phyloP scores from a whole-genome alignment of 2,888 invertebrate species.

The Anticlea derivata region DNA sequence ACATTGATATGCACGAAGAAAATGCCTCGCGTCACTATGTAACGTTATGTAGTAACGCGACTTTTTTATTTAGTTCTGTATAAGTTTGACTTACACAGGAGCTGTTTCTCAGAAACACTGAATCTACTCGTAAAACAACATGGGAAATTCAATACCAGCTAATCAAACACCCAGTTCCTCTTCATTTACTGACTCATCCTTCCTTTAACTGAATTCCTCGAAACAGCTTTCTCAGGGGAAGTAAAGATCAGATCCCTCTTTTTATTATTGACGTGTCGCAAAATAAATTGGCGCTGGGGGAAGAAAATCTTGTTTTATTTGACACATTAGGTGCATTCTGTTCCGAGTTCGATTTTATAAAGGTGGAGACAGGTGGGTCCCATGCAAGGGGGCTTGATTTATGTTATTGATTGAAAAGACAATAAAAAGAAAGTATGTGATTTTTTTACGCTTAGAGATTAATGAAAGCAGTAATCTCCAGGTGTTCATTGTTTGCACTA shows the following conservation, averaged over 20 bases:
- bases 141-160: slow-evolving; percentile 15
- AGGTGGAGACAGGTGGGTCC: slow-evolving; percentile 34
- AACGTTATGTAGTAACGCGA: too few species aligned
- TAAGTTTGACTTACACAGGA: too few species aligned
- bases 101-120: not conserved
- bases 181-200: slow-evolving; percentile 25
- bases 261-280: slow-evolving; percentile 73
- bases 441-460: too few species aligned
- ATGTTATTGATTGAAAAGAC: slow-evolving; percentile 5
- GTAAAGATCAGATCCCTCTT: slow-evolving; percentile 67
- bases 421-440: too few species aligned
- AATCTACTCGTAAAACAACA: slow-evolving; percentile 1
- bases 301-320: slow-evolving; percentile 67
- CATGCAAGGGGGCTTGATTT: slow-evolving; percentile 20
- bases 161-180: slow-evolving; percentile 19
- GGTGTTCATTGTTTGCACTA: too few species aligned
- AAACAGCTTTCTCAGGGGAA: slow-evolving; percentile 59
- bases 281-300: slow-evolving; percentile 73
- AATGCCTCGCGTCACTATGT: too few species aligned
- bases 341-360: slow-evolving; percentile 33
- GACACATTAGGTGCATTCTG: slow-evolving; percentile 55
- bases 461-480: too few species aligned
- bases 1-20: too few species aligned
- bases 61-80: too few species aligned
- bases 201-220: slow-evolving; percentile 44